Base-by-base conservation (phyloP, 2,888 invertebrate species). In the Acanthosepion pharaonis region DNA sequence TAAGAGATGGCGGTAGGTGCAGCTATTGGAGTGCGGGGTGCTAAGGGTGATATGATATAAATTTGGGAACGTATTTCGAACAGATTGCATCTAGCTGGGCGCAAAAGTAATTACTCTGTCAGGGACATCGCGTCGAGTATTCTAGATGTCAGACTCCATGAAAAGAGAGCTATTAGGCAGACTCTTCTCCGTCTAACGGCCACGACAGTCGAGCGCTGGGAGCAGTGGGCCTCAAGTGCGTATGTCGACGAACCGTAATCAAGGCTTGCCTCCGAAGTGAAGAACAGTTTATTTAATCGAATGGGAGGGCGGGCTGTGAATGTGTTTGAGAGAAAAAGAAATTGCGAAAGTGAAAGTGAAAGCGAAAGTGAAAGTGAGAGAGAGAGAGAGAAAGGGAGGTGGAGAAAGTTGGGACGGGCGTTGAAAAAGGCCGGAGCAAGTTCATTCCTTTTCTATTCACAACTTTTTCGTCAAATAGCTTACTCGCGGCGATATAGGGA, bases 81-180 rank as follows among this genome's bases (percentile, higher is more conserved):
- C 78, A 78, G 78, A 78, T 78, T 78, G 78, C 78, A 78, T 78
- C 78, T n/a, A 78, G 78, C 78, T 78, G n/a, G 78, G 78, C 78
- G 78, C 78, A 78, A 78, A 78, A 78, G 78, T 78, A 78, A 78
- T 78, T 78, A 78, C 78, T 78, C 78, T 78, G 78, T 78, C 78
- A 78, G n/a, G 3, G 78, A 78, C 78, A 78, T 78, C 78, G n/a
- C n/a, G 78, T 78, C 33, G 78, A 78, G 78, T 78, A 78, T 78
- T 78, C 11, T 78, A 78, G 78, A 78, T 78, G 78, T 78, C 78
- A 78, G 78, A 5, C 9, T 78, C 78, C 78, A 78, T 78, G 78
- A 78, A 78, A 78, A 18, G 78, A 23, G 78, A n/a, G 78, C 78
- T 33, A 78, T 78, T 78, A n/a, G 78, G 78, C 78, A 11, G 15